A percentile compares a stretch with the other conserved stretches of the same genome.
Conservation (phyloP, 2,797 vertebrate species). For the Tamandua tetradactyla region DNA sequence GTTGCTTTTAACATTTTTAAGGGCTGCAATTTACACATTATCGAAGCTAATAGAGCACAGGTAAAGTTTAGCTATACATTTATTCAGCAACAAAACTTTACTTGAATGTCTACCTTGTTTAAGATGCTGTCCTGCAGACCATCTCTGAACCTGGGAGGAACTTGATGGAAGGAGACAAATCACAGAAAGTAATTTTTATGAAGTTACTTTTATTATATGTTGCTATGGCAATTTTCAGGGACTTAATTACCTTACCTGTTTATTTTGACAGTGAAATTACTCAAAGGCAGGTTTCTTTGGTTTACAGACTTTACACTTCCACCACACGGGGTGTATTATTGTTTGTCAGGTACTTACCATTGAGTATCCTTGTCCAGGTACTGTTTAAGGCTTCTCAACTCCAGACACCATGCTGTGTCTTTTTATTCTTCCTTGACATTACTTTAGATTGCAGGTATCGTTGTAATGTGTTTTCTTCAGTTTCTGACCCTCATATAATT, state of each 20-base stretch:
- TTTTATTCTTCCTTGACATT: not conserved
- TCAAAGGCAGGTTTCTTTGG: not conserved
- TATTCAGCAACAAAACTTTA: not conserved
- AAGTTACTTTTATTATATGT: not conserved
- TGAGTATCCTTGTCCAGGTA: not conserved
- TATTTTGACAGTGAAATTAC: not conserved
- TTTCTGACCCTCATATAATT: conserved; percentile 48
- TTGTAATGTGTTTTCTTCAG: conserved; percentile 19
- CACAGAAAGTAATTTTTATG: not conserved
- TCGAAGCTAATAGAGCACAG: not conserved
- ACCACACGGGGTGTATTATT: not conserved
- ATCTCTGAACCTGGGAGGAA: not conserved
- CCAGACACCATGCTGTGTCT: not conserved
- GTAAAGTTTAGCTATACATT: not conserved
- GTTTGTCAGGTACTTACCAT: not conserved
- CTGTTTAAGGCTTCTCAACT: not conserved
- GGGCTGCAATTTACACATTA: not conserved
- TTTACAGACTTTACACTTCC: not conserved
- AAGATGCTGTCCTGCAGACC: not conserved
- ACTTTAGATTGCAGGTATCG: conserved; percentile 36
- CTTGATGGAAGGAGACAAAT: not conserved
- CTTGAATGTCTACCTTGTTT: not conserved
- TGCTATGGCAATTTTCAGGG: not conserved
- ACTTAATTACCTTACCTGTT: not conserved
- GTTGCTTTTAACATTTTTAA: not conserved